phyloP scores from a whole-genome alignment of 2,888 invertebrate genomes.

The Balanococcus diminutus region DNA sequence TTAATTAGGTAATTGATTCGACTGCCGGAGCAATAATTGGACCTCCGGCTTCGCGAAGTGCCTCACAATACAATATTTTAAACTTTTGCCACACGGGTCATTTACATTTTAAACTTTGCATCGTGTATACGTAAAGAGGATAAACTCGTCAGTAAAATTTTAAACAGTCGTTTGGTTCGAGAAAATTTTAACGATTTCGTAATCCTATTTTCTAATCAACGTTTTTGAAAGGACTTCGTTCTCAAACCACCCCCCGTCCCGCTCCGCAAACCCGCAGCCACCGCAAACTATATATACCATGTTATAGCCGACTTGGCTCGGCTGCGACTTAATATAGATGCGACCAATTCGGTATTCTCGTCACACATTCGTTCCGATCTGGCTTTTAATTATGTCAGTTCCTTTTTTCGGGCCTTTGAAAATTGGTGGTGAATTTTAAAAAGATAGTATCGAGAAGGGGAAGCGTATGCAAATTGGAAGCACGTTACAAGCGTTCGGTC shows the following conservation, averaged over 20 bases:
- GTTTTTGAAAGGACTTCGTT: not conserved
- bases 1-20: not conserved
- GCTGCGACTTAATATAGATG: not conserved
- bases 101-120: not conserved
- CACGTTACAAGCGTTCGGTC: not conserved
- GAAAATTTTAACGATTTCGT: not conserved
- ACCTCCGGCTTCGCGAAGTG: too few species aligned
- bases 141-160: slow-evolving; percentile 17
- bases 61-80: not conserved
- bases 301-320: not conserved
- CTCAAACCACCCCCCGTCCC: not conserved
- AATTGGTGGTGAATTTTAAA: slow-evolving; percentile 31
- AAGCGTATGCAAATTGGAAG: not conserved
- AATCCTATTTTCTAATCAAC: slow-evolving; percentile 16
- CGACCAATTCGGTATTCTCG: not conserved
- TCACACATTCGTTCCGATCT: slow-evolving; percentile 14
- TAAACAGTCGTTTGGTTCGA: slow-evolving; percentile 5
- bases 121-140: not conserved
- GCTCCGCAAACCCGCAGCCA: not conserved
- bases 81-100: not conserved
- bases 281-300: too few species aligned
- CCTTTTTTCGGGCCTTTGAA: slow-evolving; percentile 13
- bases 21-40: not conserved
- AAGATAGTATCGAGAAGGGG: not conserved
- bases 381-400: slow-evolving; percentile 22